Evolutionary conservation across 2,113 vertebrate species (phyloP), one percentile per base, ranked within the genome.

Genomic region (Aythya baeri): DNA sequence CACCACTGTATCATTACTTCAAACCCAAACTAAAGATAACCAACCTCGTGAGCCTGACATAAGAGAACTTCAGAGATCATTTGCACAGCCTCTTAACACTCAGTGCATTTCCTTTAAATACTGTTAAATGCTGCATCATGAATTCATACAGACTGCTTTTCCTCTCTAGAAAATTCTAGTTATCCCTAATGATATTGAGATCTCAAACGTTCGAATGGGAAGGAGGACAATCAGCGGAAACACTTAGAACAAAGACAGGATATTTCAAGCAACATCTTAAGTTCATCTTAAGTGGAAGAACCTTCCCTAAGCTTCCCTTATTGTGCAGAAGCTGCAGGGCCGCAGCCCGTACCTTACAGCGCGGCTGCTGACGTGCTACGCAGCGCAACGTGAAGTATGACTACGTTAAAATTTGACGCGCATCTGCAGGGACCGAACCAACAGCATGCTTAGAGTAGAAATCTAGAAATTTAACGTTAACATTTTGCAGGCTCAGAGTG

Each of bases 371-470:
- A 21, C 6, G 3, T 6, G 17, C 21, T 77, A 58, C 66, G 41
- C 36, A 66, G 41, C 0, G 8, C 29, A 62, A 0, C 7, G 25
- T 2, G 7, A 79, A 72, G 16, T 7, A 43, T 1, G 16, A 58
- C 32, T 63, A 13, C 5, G 50, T 12, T 20, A 59, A 61, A 9
- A 87, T 62, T 4, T 63, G 29, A 61, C 17, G 46, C 2, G 20
- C 17, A 58, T 36, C 46, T 17, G 22, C 6, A 43, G 3, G 36
- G 55, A 52, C 23, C 16, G 27, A 86, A 66, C 13, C 38, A 58
- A 8, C 4, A 31, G 29, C 34, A 57, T 4, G 3, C 6, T 0
- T 38, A 20, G 7, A 46, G 6, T 0, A 66, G 18, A 9, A 10
- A 84, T 18, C 13, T 11, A 38, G 52, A 59, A 72, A 5, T 36